phyloP scores from a whole-genome alignment of 2,113 vertebrate genomes.

The Barbus barbus region DNA sequence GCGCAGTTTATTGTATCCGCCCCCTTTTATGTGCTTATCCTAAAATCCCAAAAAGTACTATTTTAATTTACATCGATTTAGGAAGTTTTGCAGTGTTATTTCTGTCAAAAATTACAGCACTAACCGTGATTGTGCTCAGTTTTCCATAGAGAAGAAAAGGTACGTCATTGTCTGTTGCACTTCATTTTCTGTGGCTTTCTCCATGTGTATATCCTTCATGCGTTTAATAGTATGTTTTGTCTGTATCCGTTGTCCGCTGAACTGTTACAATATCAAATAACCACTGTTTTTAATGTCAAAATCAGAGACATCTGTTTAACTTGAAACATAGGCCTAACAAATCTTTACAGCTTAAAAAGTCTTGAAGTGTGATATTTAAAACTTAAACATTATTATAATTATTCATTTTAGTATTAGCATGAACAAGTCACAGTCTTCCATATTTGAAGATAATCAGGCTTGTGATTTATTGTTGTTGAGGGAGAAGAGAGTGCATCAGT shows the following conservation, averaged over 20 bases:
- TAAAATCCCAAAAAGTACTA: background rate
- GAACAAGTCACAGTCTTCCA: background rate
- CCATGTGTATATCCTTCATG: background rate
- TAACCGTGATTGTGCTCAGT: background rate
- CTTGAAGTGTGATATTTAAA: too few relatives aligned
- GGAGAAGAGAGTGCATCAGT: background rate
- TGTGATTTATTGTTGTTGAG: background rate
- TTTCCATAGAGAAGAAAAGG: slow-evolving; percentile 11
- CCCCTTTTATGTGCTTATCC: slow-evolving; percentile 20
- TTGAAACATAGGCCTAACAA: slow-evolving; percentile 13
- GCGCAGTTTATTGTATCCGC: slow-evolving; percentile 9
- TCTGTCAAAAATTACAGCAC: background rate
- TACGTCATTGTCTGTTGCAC: slow-evolving; percentile 1
- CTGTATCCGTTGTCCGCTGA: background rate
- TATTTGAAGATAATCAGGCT: background rate
- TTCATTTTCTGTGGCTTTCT: background rate
- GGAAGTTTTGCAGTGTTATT: background rate
- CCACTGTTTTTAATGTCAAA: slow-evolving; percentile 6
- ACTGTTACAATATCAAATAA: slow-evolving; percentile 8
- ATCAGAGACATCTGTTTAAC: background rate
- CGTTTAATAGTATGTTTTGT: background rate
- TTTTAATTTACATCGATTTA: background rate
- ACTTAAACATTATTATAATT: background rate
- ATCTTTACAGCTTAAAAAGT: background rate
- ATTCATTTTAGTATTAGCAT: background rate